These are phyloP conservation scores for Dysdera silvatica DNA, from an alignment of 1,140 invertebrate species.

Conservation along the genomic window DNA sequence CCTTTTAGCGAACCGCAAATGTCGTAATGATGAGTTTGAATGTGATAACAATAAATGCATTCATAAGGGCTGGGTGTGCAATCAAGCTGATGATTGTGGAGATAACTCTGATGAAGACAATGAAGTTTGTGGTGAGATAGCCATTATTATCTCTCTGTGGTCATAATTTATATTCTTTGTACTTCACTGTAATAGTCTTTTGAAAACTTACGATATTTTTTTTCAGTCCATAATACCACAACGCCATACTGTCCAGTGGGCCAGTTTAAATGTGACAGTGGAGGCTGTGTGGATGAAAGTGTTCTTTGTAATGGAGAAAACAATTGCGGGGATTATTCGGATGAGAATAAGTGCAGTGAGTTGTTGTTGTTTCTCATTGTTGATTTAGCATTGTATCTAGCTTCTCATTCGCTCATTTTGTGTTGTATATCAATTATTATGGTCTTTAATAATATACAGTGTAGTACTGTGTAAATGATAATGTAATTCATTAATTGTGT, in stretches of 20 bases:
- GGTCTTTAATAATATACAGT: too few species aligned
- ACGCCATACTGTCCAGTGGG: constrained; percentile 28
- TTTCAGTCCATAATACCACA: constrained; percentile 20
- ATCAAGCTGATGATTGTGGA: constrained; percentile 51
- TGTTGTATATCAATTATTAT: too few species aligned
- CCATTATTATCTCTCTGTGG: neutral
- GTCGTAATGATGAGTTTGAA: constrained; percentile 43
- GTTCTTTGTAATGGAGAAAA: constrained; percentile 62
- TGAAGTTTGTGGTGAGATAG: constrained; percentile 39
- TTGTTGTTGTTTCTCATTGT: constrained; percentile 13
- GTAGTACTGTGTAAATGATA: too few species aligned
- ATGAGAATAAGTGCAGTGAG: constrained; percentile 57
- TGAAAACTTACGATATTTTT: neutral
- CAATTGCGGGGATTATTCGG: constrained; percentile 65
- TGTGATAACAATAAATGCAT: constrained; percentile 47
- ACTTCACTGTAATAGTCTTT: neutral
- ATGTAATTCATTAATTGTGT: too few species aligned
- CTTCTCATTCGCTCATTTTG: too few species aligned
- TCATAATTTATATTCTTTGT: neutral
- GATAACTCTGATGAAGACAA: constrained; percentile 47
- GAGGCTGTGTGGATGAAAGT: constrained; percentile 58
- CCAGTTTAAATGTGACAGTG: constrained; percentile 54
- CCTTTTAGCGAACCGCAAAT: constrained; percentile 13
- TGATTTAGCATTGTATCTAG: neutral
- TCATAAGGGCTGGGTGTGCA: constrained; percentile 39